phyloP scores from a whole-genome alignment of 2,113 vertebrate genomes.

The Callocephalon fimbriatum region DNA sequence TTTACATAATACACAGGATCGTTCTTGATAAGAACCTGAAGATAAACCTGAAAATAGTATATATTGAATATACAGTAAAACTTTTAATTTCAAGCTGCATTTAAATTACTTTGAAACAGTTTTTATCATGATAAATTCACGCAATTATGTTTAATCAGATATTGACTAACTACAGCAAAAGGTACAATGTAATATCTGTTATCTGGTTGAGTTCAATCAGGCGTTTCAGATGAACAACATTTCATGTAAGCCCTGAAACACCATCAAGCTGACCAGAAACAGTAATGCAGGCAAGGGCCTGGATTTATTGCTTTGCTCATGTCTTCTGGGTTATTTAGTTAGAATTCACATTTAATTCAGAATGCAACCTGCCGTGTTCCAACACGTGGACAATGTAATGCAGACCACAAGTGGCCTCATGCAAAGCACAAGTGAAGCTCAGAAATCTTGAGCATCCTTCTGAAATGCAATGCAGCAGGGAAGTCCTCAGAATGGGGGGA shows the following conservation, averaged over 20 bases:
- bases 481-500: rapidly evolving
- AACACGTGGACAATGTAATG: neutral
- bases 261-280: neutral
- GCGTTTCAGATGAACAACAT: neutral
- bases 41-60: constrained; percentile 56
- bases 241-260: neutral
- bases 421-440: neutral
- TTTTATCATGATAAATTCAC: constrained; percentile 60
- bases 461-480: neutral
- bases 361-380: neutral
- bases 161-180: neutral
- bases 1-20: constrained; percentile 32
- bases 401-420: neutral
- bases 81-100: constrained; percentile 33
- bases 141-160: constrained; percentile 69
- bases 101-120: constrained; percentile 49
- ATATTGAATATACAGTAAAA: constrained; percentile 21
- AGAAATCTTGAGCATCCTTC: neutral
- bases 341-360: neutral
- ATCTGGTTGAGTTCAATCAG: neutral
- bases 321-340: neutral
- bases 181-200: neutral
- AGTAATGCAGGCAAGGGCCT: neutral
- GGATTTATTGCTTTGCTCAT: neutral
- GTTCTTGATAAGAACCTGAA: constrained; percentile 48